These are phyloP conservation scores for Tauraco erythrolophus DNA, from an alignment of 2,113 vertebrate species.

Conservation along the genomic window DNA sequence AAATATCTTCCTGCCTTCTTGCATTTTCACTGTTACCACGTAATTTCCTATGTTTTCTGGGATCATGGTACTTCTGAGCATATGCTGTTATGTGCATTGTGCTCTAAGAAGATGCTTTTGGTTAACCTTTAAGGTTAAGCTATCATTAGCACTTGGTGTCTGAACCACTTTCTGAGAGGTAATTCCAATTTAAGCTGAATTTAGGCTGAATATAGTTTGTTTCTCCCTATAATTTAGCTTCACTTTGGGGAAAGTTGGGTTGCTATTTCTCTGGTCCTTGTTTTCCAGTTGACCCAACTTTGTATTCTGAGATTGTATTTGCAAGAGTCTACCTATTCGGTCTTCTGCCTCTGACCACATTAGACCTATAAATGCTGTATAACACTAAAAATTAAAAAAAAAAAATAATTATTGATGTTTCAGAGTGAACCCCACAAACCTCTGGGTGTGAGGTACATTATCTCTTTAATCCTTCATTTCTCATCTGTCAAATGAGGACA, in stretches of 20 bases:
- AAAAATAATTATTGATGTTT: neutral
- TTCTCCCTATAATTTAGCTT: neutral
- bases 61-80: neutral
- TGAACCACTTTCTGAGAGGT: neutral
- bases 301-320: neutral
- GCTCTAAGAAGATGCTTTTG: neutral
- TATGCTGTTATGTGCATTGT: neutral
- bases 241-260: neutral
- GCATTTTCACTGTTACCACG: neutral
- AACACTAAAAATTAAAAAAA: neutral
- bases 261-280: neutral
- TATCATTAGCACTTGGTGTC: neutral
- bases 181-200: neutral
- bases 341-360: neutral
- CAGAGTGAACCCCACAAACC: neutral
- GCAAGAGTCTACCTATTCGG: neutral
- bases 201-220: neutral
- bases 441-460: neutral
- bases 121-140: neutral
- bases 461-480: neutral
- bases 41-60: neutral
- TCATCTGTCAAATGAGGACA: neutral
- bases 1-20: neutral
- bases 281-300: neutral
- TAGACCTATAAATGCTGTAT: neutral